Evolutionary conservation across 2,113 vertebrate species (phyloP), one percentile per base, ranked within the genome.

Genomic region (Labrus mixtus): DNA sequence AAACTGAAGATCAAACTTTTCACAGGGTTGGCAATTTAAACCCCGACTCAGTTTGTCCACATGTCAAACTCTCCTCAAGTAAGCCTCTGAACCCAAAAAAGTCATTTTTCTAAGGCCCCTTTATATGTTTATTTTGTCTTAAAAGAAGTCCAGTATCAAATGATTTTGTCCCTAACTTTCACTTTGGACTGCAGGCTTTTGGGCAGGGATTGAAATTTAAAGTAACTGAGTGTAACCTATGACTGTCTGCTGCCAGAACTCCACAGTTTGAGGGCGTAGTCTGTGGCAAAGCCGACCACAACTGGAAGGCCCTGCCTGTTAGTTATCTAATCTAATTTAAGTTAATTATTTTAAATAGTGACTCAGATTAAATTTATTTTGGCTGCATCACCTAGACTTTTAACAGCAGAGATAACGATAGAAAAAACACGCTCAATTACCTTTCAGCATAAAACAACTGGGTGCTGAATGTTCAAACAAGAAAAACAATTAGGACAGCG

Each of bases 321-420:
- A 11, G 25, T 61, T 25, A 48, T n/a, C 17, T 59, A 15, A 36
- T 48, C 16, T 13, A 17, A 56, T 3, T 57, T n/a, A 22, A 20
- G 15, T 62, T 4, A 22, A 53, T 53, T 68, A 12, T 68, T 53
- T 54, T 1, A 61, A 68, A 55, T 54, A 12, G 57, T 70, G 41
- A 73, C 60, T 76, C 36, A 56, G 19, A 79, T 3, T 25, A 57
- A 33, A 59, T 59, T 69, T 25, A 23, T 41, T 60, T 60, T 15
- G 17, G 39, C 48, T 75, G 33, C 36, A 10, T 68, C 69, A 61
- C 59, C 10, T 37, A 2, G 19, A 50, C 48, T n/a, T 1, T 17
- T 17, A 50, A n/a, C 45, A 71, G 29, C 15, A 17, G 41, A 75
- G n/a, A n/a, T n/a, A 58, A 46, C 50, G 64, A 50, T 23, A 65